Evolutionary conservation across 2,797 vertebrate species (phyloP).

Genomic region (Molossus alvarezi): DNA sequence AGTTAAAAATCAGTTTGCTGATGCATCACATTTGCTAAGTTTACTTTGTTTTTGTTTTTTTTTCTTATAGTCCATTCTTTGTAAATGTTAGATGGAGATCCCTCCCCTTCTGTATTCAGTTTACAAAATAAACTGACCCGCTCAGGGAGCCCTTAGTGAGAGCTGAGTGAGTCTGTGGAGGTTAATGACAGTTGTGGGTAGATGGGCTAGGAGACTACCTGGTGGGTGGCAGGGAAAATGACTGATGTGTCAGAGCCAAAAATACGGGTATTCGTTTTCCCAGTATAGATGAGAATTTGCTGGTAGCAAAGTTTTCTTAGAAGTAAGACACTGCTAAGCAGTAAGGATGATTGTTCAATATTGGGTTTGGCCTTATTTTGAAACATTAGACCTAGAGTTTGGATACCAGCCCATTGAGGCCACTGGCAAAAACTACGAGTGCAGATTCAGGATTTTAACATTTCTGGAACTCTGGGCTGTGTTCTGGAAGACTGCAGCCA

Average conservation of each 20-base stretch:
- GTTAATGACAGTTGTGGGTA: slow-evolving; percentile 56
- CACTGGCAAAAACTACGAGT: slow-evolving; percentile 32
- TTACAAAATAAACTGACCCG: slow-evolving; percentile 50
- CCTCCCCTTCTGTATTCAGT: background rate
- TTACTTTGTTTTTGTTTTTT: background rate
- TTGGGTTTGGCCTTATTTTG: slow-evolving; percentile 77
- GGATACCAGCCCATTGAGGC: slow-evolving; percentile 59
- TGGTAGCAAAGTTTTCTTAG: slow-evolving; percentile 75
- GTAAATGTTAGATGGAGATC: slow-evolving; percentile 8
- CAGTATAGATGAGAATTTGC: slow-evolving; percentile 43
- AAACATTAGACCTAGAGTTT: slow-evolving; percentile 75
- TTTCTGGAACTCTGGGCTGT: slow-evolving; percentile 67
- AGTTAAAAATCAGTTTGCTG: slow-evolving; percentile 49
- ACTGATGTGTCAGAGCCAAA: slow-evolving; percentile 25
- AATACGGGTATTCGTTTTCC: slow-evolving; percentile 30
- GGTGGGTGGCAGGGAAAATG: slow-evolving; percentile 5
- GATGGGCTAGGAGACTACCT: slow-evolving; percentile 33
- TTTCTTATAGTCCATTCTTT: background rate
- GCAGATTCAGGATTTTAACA: slow-evolving; percentile 75
- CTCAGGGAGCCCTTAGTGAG: background rate
- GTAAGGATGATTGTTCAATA: slow-evolving; percentile 59
- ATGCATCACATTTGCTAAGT: background rate
- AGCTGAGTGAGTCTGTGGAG: background rate
- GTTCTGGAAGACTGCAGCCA: slow-evolving; percentile 67
- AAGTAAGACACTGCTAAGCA: slow-evolving; percentile 69